A percentile compares a stretch with the other conserved stretches of the same genome.
These are phyloP conservation scores for Sitophilus oryzae DNA, from an alignment of 1,140 invertebrate genomes.

Conservation along the genomic window DNA sequence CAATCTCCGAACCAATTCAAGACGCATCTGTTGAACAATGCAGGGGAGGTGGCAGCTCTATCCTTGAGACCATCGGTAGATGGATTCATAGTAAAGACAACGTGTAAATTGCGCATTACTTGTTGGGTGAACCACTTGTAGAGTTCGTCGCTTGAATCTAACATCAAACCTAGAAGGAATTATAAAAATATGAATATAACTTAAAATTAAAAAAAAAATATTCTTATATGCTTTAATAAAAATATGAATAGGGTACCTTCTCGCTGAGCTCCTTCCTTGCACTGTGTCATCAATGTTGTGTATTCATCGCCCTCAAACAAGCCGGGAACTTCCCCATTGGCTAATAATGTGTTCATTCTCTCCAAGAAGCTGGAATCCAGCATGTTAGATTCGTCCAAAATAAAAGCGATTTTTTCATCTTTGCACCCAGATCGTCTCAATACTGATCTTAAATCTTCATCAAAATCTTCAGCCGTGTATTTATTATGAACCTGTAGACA, in stretches of 20 bases:
- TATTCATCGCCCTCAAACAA: conserved; percentile 94
- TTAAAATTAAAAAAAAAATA: not conserved
- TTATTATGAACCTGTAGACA: conserved; percentile 82
- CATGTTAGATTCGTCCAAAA: conserved; percentile 98
- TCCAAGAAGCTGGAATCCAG: conserved; percentile 98
- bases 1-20: conserved; percentile 99
- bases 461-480: conserved; percentile 97
- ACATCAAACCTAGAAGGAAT: conserved; percentile 69
- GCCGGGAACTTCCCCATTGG: conserved; percentile 97
- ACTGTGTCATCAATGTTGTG: conserved; percentile 98
- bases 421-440: conserved; percentile 92
- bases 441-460: conserved; percentile 94
- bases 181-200: not conserved
- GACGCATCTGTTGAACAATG: conserved; percentile 98
- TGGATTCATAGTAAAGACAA: conserved; percentile 99
- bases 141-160: conserved; percentile 96
- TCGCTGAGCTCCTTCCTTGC: conserved; percentile 96
- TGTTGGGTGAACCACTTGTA: conserved; percentile 98
- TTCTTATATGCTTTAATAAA: conserved; percentile 1
- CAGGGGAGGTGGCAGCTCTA: conserved; percentile 95
- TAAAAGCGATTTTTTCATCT: conserved; percentile 98
- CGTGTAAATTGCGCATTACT: conserved; percentile 98
- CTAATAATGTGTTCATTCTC: conserved; percentile 97
- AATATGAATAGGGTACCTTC: conserved; percentile 54
- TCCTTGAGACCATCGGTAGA: conserved; percentile 97